Percentiles rank a stretch among this genome's conserved stretches.
These are phyloP conservation scores for Metallyticus violacea DNA, from an alignment of 2,888 invertebrate genomes.

Conservation along the genomic window DNA sequence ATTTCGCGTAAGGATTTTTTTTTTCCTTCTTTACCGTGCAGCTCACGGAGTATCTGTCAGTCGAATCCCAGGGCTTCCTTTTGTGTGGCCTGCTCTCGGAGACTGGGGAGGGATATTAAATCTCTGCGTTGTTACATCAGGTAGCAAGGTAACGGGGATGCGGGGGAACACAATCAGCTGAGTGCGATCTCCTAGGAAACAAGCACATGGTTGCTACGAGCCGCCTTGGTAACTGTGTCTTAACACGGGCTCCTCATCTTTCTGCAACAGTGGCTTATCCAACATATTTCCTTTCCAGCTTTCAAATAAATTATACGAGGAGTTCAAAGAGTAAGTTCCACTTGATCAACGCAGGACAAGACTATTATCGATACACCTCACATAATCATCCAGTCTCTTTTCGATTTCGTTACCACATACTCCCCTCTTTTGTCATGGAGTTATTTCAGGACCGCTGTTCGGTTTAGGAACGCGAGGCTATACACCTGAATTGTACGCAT, in stretches of 20 bases:
- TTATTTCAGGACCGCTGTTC: too few species aligned
- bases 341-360: too few species aligned
- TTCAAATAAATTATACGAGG: neutral
- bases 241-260: neutral
- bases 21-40: neutral
- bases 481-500: too few species aligned
- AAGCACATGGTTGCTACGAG: conserved; percentile 5
- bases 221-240: conserved; percentile 7
- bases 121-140: conserved; percentile 3
- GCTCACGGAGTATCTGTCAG: neutral
- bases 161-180: conserved; percentile 12
- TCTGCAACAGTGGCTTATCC: neutral
- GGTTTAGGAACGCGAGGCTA: too few species aligned
- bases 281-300: neutral
- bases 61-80: neutral
- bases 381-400: too few species aligned
- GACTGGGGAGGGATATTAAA: conserved; percentile 6
- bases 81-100: neutral
- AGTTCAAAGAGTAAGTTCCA: too few species aligned
- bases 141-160: neutral
- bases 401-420: too few species aligned
- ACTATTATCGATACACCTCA: too few species aligned
- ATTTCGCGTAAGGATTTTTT: neutral
- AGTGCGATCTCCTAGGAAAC: conserved; percentile 14
- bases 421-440: too few species aligned